These are phyloP conservation scores for Todiramphus saurophagus DNA, from an alignment of 2,113 vertebrate genomes.

Conservation along the genomic window DNA sequence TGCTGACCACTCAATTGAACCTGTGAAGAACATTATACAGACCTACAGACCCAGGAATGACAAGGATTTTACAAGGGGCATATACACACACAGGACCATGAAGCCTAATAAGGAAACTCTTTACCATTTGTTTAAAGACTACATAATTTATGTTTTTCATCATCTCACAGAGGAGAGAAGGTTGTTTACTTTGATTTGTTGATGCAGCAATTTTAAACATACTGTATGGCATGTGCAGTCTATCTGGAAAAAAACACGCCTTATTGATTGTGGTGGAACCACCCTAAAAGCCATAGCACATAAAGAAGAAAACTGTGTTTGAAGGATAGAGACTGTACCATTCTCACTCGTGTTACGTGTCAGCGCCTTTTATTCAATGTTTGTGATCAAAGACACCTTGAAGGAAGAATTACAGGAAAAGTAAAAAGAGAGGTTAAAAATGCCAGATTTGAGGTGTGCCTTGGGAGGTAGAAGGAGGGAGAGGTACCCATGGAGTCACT, in stretches of 20 bases:
- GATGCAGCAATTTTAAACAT: conserved; percentile 66
- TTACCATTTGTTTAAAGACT: conserved; percentile 74
- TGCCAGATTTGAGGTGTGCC: neutral
- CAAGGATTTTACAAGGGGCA: conserved; percentile 69
- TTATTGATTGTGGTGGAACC: neutral
- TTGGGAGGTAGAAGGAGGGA: neutral
- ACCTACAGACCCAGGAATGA: conserved; percentile 62
- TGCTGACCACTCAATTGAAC: conserved; percentile 42
- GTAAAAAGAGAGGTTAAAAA: neutral
- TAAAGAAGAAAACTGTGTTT: neutral
- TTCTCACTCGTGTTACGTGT: neutral
- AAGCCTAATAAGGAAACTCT: conserved; percentile 74
- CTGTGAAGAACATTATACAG: conserved; percentile 65
- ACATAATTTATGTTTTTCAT: conserved; percentile 74
- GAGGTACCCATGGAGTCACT: neutral
- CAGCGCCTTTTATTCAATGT: neutral
- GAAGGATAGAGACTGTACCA: neutral
- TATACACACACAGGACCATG: conserved; percentile 63
- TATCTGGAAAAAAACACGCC: neutral
- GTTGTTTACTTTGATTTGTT: conserved; percentile 71
- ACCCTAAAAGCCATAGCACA: neutral
- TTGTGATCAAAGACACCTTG: neutral
- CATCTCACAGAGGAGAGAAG: conserved; percentile 44
- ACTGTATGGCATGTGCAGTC: neutral
- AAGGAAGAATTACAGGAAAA: neutral